Percentiles rank a stretch among this genome's conserved stretches.
phyloP scores from a whole-genome alignment of 2,113 vertebrate species.

The Caretta caretta region DNA sequence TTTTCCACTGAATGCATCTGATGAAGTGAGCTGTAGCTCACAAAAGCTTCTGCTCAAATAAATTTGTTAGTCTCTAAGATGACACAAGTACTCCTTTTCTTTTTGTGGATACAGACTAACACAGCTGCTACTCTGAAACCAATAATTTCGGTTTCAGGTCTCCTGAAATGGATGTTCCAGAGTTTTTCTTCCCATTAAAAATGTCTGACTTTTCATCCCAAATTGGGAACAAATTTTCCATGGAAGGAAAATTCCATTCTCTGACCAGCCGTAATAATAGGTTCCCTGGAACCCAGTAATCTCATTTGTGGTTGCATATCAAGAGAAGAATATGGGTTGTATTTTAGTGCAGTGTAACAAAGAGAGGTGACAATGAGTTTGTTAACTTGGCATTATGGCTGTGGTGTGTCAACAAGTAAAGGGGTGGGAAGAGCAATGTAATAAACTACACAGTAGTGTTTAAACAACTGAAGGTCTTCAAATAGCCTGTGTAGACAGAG shows the following conservation, averaged over 20 bases:
- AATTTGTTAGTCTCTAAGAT: too few species aligned
- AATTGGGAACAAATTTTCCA: background rate
- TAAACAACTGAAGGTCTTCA: background rate
- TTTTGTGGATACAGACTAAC: too few species aligned
- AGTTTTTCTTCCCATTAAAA: background rate
- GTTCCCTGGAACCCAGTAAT: background rate
- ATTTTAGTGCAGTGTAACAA: background rate
- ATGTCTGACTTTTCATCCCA: background rate
- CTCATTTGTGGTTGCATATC: background rate
- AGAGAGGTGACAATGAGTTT: background rate
- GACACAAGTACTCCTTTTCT: too few species aligned
- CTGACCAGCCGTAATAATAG: background rate
- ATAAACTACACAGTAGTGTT: background rate
- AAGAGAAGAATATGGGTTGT: background rate
- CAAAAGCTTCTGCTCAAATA: too few species aligned
- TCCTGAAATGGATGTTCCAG: background rate
- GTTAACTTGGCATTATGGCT: background rate
- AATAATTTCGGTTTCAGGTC: background rate
- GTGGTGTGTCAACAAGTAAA: background rate
- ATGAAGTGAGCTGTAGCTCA: too few species aligned
- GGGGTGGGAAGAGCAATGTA: background rate
- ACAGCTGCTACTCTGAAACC: too few species aligned
- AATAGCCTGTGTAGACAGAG: background rate
- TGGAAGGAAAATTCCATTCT: background rate
- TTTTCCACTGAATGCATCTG: too few species aligned